Evolutionary conservation across 1,140 invertebrate species (phyloP), one percentile per base, ranked within the genome.

Genomic region (Drosophila paulistorum): DNA sequence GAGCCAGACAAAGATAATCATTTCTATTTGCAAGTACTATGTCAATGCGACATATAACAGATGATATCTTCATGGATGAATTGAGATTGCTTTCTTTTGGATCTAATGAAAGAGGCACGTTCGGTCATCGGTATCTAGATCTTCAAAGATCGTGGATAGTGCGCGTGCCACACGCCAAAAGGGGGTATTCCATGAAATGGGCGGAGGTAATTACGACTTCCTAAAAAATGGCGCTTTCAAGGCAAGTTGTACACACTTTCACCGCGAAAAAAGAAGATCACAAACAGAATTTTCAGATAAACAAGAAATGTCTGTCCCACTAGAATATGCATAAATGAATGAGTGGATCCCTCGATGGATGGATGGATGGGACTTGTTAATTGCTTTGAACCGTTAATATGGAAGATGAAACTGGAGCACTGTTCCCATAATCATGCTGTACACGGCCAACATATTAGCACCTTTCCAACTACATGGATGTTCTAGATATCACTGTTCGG

Each of bases 351-450:
- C 37, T 54, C 26, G 58, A 51, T 70, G 54, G 66, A 65, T n/a
- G n/a, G n/a, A n/a, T 60, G 58, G 64, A 48, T 30, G 30, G 30
- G 30, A 74, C 59, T 58, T 76, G 83, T 66, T 87, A 87, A 87
- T 87, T 87, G 80, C 51, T 37, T 61, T 89, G 77, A 90, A 89
- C 84, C 85, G 84, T 89, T 89, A 89, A 89, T 90, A 85, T 89
- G 84, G 84, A 89, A 89, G 30, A 30, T 26, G 57, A 89, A 89
- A 65, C 74, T 89, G 45, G 84, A 89, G 85, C 84, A 89, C 23
- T 84, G 77, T 67, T 74, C 71, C 85, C 89, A 75, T 84, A 81
- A 81, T 65, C 64, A 69, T 57, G 72, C 60, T 68, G 74, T 71
- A 78, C 77, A 74, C 74, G 61, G 74, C 74, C 55, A 35, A 62